phyloP scores from a whole-genome alignment of 1,140 invertebrate species.

The Drosophila sproati region DNA sequence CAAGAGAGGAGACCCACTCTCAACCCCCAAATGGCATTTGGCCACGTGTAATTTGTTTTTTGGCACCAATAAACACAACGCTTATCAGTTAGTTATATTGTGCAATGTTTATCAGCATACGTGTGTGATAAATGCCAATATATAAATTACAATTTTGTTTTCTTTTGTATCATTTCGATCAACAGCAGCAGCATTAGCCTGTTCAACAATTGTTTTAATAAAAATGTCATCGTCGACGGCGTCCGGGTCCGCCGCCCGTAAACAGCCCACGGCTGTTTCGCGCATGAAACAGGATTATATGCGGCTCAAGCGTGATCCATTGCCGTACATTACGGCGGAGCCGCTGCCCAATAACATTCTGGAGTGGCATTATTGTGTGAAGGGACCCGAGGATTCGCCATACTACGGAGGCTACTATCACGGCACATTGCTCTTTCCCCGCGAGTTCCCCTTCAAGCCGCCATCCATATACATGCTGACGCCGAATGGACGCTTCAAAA shows the following conservation, averaged over 20 bases:
- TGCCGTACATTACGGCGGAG: conserved; percentile 89
- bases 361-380: conserved; percentile 92
- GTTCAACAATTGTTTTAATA: conserved; percentile 43
- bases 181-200: conserved; percentile 3
- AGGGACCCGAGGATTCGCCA: conserved; percentile 94
- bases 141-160: conserved; percentile 12
- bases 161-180: conserved; percentile 19
- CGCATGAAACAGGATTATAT: conserved; percentile 98
- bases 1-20: background rate
- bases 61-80: background rate
- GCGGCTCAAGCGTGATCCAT: conserved; percentile 96
- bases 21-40: conserved; percentile 12
- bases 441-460: conserved; percentile 99
- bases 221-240: conserved; percentile 64
- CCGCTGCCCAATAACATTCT: conserved; percentile 97
- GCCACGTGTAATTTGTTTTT: conserved; percentile 37
- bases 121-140: conserved; percentile 18
- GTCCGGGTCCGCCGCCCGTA: conserved; percentile 67
- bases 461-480: conserved; percentile 99
- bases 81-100: conserved; percentile 15
- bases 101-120: conserved; percentile 4
- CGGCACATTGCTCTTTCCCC: conserved; percentile 98
- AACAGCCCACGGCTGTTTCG: conserved; percentile 89
- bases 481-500: conserved; percentile 96
- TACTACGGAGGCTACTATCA: conserved; percentile 99